These are phyloP conservation scores for Lycorma delicatula DNA, from an alignment of 1,140 invertebrate species.

Conservation along the genomic window DNA sequence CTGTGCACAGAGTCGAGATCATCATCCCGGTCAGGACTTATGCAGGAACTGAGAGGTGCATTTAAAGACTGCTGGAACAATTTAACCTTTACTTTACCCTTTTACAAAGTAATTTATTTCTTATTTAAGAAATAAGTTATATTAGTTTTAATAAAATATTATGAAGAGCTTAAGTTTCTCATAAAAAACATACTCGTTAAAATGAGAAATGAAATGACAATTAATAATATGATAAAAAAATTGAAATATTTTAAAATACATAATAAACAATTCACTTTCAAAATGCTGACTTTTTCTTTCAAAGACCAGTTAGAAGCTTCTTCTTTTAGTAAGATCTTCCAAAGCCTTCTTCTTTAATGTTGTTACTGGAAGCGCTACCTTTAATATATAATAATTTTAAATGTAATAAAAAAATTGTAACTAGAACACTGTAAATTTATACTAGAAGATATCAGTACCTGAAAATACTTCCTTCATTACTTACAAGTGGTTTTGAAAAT, in stretches of 20 bases:
- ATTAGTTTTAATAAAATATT: background rate
- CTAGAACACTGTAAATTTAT: no score
- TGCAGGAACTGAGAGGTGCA: background rate
- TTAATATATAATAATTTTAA: no score
- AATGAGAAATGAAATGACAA: background rate
- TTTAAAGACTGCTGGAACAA: conserved; percentile 16
- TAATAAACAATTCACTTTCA: no score
- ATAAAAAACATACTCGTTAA: background rate
- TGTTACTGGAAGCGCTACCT: no score
- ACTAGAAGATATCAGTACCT: no score
- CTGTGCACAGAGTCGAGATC: conserved; percentile 67
- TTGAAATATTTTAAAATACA: background rate
- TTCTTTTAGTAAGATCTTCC: no score
- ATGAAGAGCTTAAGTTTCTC: background rate
- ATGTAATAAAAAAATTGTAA: no score
- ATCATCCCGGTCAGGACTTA: conserved; percentile 41
- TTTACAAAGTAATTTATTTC: background rate
- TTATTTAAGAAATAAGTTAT: background rate
- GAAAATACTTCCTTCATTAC: no score
- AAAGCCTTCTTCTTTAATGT: no score
- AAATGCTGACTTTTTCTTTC: no score
- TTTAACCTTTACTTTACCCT: background rate
- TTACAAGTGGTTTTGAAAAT: no score
- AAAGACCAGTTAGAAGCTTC: no score
- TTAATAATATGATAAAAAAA: background rate